Evolutionary conservation across 2,888 invertebrate genomes (phyloP).

Genomic region (Noctua janthina): DNA sequence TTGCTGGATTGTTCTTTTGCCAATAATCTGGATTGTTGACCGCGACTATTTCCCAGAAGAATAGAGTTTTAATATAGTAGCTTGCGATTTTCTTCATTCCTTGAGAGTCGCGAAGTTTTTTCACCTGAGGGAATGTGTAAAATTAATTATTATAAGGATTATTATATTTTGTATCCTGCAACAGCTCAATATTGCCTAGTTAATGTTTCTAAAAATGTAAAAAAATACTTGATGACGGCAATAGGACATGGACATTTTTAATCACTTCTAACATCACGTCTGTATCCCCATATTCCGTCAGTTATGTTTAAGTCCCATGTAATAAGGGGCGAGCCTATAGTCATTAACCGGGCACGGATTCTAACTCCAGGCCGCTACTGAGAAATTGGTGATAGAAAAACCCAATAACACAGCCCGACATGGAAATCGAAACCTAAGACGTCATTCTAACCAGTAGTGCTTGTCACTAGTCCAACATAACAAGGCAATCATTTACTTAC

Average conservation of each 20-base stretch:
- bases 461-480: not conserved
- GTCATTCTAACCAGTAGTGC: not conserved
- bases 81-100: slow-evolving; percentile 87
- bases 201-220: not conserved
- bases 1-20: slow-evolving; percentile 72
- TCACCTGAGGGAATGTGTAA: slow-evolving; percentile 73
- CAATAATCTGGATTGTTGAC: slow-evolving; percentile 75
- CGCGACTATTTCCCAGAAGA: slow-evolving; percentile 82
- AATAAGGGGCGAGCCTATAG: not conserved
- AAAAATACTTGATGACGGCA: not conserved
- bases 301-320: not conserved
- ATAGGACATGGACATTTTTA: not conserved
- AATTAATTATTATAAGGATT: not conserved
- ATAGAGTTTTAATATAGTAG: slow-evolving; percentile 90
- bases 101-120: slow-evolving; percentile 88
- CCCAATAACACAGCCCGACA: not conserved
- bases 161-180: not conserved
- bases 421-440: not conserved
- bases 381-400: not conserved
- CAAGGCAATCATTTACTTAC: not conserved
- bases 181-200: not conserved
- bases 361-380: not conserved
- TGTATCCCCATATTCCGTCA: not conserved
- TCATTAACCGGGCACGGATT: not conserved
- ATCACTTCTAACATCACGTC: not conserved